These are phyloP conservation scores for Chunga burmeisteri DNA, from an alignment of 2,113 vertebrate species.

Conservation along the genomic window DNA sequence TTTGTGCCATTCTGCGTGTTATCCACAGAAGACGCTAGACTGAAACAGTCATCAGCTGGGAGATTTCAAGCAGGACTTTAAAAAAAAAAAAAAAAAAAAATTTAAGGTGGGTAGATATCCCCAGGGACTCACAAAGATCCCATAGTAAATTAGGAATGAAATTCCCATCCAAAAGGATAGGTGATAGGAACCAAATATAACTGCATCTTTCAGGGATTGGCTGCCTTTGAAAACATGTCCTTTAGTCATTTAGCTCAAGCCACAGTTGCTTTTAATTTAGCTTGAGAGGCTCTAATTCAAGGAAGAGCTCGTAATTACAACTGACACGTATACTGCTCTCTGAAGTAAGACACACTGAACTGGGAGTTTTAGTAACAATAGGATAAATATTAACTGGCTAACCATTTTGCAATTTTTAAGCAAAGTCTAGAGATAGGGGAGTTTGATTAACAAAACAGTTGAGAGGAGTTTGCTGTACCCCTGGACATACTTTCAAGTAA, in stretches of 20 bases:
- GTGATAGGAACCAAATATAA: background rate
- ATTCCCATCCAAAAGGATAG: background rate
- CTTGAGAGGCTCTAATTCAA: background rate
- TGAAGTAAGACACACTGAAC: background rate
- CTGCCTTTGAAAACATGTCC: background rate
- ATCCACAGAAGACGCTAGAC: background rate
- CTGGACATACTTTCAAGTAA: background rate
- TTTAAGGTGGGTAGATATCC: background rate
- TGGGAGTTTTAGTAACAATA: conserved; percentile 15
- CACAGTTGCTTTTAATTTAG: conserved; percentile 27
- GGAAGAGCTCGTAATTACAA: background rate
- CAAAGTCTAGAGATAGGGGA: conserved; percentile 29
- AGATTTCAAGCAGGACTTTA: background rate
- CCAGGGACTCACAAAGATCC: background rate
- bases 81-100: accelerated
- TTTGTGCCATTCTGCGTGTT: background rate
- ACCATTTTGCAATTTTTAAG: conserved; percentile 48
- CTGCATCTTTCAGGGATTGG: background rate
- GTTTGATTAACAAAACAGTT: conserved; percentile 13
- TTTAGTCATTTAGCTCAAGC: background rate
- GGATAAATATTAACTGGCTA: conserved; percentile 49
- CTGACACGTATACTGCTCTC: background rate
- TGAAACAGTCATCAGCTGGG: background rate
- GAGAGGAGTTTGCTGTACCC: background rate
- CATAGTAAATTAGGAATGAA: background rate